Conservation (phyloP, 2,888 invertebrate species). For the Coecobrya sp. region DNA sequence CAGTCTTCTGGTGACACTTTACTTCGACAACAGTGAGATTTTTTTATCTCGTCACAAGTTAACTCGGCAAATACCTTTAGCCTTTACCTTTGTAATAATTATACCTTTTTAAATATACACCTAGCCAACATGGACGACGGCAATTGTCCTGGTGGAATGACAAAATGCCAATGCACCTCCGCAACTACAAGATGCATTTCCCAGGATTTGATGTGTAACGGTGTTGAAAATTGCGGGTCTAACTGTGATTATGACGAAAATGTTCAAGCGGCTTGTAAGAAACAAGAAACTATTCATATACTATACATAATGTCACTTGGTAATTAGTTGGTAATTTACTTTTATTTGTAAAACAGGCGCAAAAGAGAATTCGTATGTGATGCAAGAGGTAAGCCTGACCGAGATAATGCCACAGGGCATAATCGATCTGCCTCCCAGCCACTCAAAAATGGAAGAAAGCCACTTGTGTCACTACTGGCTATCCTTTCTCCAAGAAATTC, state of each 20-base stretch:
- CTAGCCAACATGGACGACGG: neutral
- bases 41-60: no score
- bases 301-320: no score
- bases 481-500: neutral
- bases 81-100: no score
- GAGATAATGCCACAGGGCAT: neutral
- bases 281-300: no score
- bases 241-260: neutral
- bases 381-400: neutral
- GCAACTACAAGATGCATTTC: conserved; percentile 17
- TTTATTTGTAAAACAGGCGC: neutral
- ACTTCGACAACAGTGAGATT: neutral
- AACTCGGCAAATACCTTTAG: no score
- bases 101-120: neutral
- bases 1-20: neutral
- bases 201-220: conserved; percentile 59
- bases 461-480: conserved; percentile 23
- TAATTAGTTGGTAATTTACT: no score
- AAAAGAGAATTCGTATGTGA: neutral
- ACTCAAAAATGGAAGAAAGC: neutral
- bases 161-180: neutral
- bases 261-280: neutral
- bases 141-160: conserved; percentile 16
- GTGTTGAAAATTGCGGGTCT: conserved; percentile 47
- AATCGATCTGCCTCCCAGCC: neutral